These are phyloP conservation scores for Stigmatopora argus DNA, from an alignment of 2,113 vertebrate species.

Conservation along the genomic window DNA sequence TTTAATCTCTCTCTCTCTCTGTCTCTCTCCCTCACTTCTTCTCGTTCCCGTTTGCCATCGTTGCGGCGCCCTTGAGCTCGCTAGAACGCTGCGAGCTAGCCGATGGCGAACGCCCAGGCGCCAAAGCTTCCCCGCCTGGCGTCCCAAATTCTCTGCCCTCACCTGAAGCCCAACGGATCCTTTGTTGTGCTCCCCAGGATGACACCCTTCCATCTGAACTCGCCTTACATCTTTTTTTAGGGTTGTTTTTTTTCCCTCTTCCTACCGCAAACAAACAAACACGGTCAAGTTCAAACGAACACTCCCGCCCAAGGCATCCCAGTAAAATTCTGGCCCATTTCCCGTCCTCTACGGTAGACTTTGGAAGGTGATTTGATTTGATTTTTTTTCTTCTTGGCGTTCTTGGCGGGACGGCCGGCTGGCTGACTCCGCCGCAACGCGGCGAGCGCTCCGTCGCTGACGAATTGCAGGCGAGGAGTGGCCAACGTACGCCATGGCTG, in stretches of 20 bases:
- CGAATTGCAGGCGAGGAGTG: slow-evolving; percentile 76
- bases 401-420: slow-evolving; percentile 40
- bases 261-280: slow-evolving; percentile 16
- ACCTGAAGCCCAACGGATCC: slow-evolving; percentile 50
- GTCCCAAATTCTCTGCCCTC: slow-evolving; percentile 54
- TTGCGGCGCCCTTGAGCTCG: slow-evolving; percentile 60
- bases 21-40: slow-evolving; percentile 34
- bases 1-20: too few relatives aligned
- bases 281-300: slow-evolving; percentile 40
- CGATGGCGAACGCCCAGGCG: slow-evolving; percentile 46
- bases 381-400: slow-evolving; percentile 28
- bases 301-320: slow-evolving; percentile 32
- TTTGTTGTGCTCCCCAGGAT: slow-evolving; percentile 36
- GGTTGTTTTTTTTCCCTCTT: not conserved
- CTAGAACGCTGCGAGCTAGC: slow-evolving; percentile 46
- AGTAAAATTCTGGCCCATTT: slow-evolving; percentile 50
- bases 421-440: slow-evolving; percentile 58
- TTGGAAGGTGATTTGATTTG: slow-evolving; percentile 73
- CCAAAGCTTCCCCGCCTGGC: slow-evolving; percentile 51
- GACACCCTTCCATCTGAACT: slow-evolving; percentile 35
- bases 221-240: not conserved
- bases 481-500: slow-evolving; percentile 76
- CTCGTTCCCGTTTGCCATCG: slow-evolving; percentile 22
- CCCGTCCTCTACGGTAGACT: slow-evolving; percentile 56
- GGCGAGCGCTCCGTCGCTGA: slow-evolving; percentile 67